These are phyloP conservation scores for Diphyllodes magnificus DNA, from an alignment of 2,113 vertebrate genomes.

Conservation along the genomic window DNA sequence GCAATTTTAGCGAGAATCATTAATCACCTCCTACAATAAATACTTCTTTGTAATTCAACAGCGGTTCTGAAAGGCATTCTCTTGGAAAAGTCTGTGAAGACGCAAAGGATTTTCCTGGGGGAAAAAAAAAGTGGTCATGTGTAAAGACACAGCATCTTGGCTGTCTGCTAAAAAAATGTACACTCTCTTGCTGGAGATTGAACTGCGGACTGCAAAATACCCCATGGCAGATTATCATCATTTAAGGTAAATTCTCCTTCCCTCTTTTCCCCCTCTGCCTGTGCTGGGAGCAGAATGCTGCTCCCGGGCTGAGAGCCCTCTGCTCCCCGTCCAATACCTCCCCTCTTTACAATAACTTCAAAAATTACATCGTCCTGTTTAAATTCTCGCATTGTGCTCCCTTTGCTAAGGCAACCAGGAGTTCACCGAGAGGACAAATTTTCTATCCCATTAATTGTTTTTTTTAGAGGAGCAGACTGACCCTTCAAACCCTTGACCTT, in stretches of 20 bases:
- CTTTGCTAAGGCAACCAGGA: constrained; percentile 84
- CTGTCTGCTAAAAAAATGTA: constrained; percentile 69
- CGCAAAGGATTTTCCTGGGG: constrained; percentile 73
- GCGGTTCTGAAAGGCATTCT: constrained; percentile 81
- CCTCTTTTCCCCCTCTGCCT: background rate
- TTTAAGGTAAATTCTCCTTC: constrained; percentile 72
- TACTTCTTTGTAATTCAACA: constrained; percentile 87
- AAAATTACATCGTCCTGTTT: constrained; percentile 67
- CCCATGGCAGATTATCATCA: constrained; percentile 67
- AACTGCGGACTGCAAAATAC: constrained; percentile 58
- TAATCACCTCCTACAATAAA: constrained; percentile 85
- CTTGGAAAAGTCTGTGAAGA: constrained; percentile 79
- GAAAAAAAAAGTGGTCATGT: constrained; percentile 71
- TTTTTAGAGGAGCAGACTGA: constrained; percentile 82
- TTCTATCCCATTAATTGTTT: constrained; percentile 92
- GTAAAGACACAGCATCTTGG: constrained; percentile 69
- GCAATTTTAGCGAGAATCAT: constrained; percentile 81
- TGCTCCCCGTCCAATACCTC: background rate
- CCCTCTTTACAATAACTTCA: constrained; percentile 54
- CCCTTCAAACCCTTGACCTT: constrained; percentile 91
- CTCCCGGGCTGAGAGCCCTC: background rate
- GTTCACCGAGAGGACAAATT: constrained; percentile 92
- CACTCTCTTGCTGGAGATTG: constrained; percentile 61
- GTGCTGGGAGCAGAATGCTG: background rate
- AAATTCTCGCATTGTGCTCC: constrained; percentile 75